Conservation (phyloP, 2,888 invertebrate species). For the Phrixothrix hirtus region DNA sequence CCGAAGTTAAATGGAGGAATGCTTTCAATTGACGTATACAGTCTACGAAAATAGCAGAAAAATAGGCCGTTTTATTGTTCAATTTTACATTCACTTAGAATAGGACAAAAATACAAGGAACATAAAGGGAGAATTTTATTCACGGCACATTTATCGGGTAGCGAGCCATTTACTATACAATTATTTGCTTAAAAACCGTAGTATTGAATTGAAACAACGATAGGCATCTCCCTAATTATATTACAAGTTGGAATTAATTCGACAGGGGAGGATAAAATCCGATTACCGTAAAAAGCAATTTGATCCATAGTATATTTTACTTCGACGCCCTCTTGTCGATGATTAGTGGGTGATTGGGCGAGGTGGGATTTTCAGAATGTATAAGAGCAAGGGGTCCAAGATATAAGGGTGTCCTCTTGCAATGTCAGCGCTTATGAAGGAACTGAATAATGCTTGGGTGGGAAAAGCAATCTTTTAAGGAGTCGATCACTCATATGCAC, state of each 20-base stretch:
- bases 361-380: conserved; percentile 25
- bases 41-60: neutral
- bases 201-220: conserved; percentile 24
- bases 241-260: conserved; percentile 43
- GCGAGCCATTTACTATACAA: conserved; percentile 18
- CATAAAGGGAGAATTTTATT: conserved; percentile 19
- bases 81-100: conserved; percentile 11
- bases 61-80: conserved; percentile 10
- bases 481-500: conserved; percentile 50
- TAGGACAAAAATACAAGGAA: conserved; percentile 10
- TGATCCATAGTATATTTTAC: conserved; percentile 43
- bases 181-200: conserved; percentile 24
- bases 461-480: conserved; percentile 52
- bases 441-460: conserved; percentile 47
- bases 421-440: conserved; percentile 51
- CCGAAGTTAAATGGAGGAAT: too few species aligned
- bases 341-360: conserved; percentile 44
- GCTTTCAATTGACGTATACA: too few species aligned
- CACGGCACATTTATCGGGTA: conserved; percentile 22
- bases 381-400: conserved; percentile 28
- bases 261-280: conserved; percentile 40
- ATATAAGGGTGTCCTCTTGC: conserved; percentile 37
- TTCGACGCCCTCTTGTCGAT: conserved; percentile 42
- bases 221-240: conserved; percentile 37
- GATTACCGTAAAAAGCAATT: conserved; percentile 47